Conservation (phyloP, 2,797 vertebrate genomes). For the Clarias fuscus region DNA sequence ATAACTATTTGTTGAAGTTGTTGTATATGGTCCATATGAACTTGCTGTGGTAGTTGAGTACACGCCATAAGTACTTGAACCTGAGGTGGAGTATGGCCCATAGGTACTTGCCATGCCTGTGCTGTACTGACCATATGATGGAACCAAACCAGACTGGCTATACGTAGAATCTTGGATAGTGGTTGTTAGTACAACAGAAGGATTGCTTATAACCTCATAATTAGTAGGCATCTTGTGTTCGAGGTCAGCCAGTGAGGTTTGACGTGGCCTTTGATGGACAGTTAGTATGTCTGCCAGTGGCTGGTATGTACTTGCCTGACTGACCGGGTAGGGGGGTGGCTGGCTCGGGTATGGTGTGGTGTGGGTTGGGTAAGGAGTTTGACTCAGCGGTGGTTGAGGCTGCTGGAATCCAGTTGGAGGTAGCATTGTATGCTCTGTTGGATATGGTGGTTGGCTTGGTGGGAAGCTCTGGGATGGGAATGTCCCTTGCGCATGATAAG, state of each 20-base stretch:
- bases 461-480: constrained; percentile 83
- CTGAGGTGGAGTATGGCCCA: constrained; percentile 71
- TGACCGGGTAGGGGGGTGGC: constrained; percentile 75
- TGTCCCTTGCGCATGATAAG: constrained; percentile 79
- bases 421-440: constrained; percentile 80
- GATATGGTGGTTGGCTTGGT: constrained; percentile 78
- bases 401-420: constrained; percentile 80
- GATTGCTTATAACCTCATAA: constrained; percentile 89
- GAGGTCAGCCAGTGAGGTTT: constrained; percentile 91
- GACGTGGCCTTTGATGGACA: constrained; percentile 87
- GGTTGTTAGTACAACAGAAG: constrained; percentile 82
- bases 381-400: constrained; percentile 67
- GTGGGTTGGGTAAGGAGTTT: constrained; percentile 85
- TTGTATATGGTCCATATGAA: constrained; percentile 76
- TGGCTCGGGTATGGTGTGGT: constrained; percentile 81
- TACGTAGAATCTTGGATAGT: constrained; percentile 80
- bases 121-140: constrained; percentile 75
- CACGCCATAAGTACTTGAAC: constrained; percentile 70
- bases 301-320: constrained; percentile 83
- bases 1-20: constrained; percentile 75
- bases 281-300: constrained; percentile 78
- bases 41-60: constrained; percentile 69
- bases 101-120: constrained; percentile 72
- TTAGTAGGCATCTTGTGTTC: constrained; percentile 96
- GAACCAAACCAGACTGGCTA: constrained; percentile 70